phyloP scores from a whole-genome alignment of 2,888 invertebrate species.

The Gastrophysa polygoni region DNA sequence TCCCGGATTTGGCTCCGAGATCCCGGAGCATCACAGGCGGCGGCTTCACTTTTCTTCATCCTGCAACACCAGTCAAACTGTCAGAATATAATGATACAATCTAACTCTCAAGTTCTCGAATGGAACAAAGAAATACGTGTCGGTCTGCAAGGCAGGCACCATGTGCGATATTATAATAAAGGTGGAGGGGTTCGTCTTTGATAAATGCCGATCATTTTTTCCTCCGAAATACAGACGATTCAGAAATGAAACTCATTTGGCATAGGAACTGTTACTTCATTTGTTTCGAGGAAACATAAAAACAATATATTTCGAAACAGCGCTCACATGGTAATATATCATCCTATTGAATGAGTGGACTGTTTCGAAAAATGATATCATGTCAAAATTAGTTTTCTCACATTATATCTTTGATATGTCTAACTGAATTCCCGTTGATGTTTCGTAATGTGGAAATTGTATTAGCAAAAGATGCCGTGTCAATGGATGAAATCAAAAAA shows the following conservation, averaged over 20 bases:
- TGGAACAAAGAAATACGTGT: constrained; percentile 30
- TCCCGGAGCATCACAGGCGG: constrained; percentile 57
- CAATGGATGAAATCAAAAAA: too few relatives aligned
- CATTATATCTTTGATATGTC: too few relatives aligned
- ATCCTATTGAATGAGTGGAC: too few relatives aligned
- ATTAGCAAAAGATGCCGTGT: too few relatives aligned
- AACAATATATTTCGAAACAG: too few relatives aligned
- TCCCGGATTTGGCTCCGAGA: constrained; percentile 53
- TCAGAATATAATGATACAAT: constrained; percentile 41
- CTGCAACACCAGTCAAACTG: constrained; percentile 48
- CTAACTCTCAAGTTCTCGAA: constrained; percentile 32
- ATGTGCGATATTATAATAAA: constrained; percentile 37
- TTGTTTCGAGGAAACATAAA: not conserved
- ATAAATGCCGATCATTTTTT: constrained; percentile 33
- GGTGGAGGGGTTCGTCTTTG: constrained; percentile 25
- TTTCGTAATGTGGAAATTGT: too few relatives aligned
- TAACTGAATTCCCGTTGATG: too few relatives aligned
- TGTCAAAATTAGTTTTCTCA: too few relatives aligned
- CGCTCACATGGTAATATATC: too few relatives aligned
- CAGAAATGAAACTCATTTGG: constrained; percentile 11
- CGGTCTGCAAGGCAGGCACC: constrained; percentile 18
- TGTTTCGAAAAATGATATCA: too few relatives aligned
- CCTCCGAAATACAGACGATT: constrained; percentile 3
- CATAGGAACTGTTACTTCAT: not conserved
- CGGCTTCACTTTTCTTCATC: constrained; percentile 59